Evolutionary conservation across 2,888 invertebrate genomes (phyloP), one percentile per base, ranked within the genome.

Genomic region (Zygothrica quintamaculata): DNA sequence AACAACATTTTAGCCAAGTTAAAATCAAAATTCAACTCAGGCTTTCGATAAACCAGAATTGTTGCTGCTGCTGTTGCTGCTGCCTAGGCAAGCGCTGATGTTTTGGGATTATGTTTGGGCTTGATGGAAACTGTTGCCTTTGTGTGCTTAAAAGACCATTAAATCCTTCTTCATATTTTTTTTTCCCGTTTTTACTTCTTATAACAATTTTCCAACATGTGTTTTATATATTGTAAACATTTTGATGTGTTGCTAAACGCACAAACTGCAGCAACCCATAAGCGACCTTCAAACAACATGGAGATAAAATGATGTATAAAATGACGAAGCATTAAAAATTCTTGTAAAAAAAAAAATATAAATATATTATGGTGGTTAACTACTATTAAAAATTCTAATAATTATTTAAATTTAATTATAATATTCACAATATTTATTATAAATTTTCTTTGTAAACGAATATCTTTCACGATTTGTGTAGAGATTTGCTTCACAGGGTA

Each of bases 201-300:
- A 73, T 65, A 74, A 53, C 60, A 68, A 61, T 62, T 65, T 52
- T 71, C 57, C 75, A 78, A 81, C 85, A 81, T 82, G 82, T 84
- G 75, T 84, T 76, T 69, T 66, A 65, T 66, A 65, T 70, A 60
- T 85, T 79, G 80, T 82, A 79, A 81, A 81, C 77, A 81, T 77
- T 81, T 81, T 70, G 67, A 65, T 57, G 65, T 61, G 68, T 53
- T 68, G 68, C 62, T 47, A 56, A 22, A 22, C 18, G 50, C 61
- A 47, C 42, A 59, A 64, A 44, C 13, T n/a, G 18, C 18, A 22
- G 2, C 18, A 22, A 5, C 18, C 18, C 18, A 22, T 5, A 22
- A 22, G 18, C 18, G 18, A 22, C 18, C 18, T 22, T 5, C 18
- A 22, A 2, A 2, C 3, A 22, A 2, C 18, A 22, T 5, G 51